Conservation (phyloP, 2,797 vertebrate species). For the Meda fulgida region DNA sequence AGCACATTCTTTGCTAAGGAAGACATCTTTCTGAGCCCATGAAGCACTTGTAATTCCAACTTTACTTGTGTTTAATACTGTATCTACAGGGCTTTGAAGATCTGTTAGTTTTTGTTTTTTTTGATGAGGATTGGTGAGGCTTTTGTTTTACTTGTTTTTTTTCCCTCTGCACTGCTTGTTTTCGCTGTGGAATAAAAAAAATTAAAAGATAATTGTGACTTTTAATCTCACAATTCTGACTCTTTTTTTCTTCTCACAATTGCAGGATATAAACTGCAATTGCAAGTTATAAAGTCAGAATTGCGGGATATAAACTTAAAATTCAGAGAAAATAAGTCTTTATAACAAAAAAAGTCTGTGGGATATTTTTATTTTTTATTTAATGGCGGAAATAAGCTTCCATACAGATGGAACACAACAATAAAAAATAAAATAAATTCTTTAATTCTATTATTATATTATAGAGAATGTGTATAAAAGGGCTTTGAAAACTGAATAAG, state of each 20-base stretch:
- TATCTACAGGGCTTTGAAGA: slow-evolving; percentile 61
- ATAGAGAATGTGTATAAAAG: not conserved
- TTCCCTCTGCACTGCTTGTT: slow-evolving; percentile 40
- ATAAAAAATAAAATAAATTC: not conserved
- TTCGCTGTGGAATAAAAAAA: too few species aligned
- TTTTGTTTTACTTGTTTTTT: not conserved
- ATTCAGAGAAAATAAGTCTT: too few species aligned
- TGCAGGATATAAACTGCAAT: too few species aligned
- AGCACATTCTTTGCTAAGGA: slow-evolving; percentile 64
- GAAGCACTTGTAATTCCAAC: slow-evolving; percentile 58
- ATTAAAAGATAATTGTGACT: too few species aligned
- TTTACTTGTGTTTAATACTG: slow-evolving; percentile 61
- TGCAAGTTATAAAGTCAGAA: too few species aligned
- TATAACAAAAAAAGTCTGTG: too few species aligned
- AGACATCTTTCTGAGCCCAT: slow-evolving; percentile 55
- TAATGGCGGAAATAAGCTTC: too few species aligned
- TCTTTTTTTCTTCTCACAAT: too few species aligned
- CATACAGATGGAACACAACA: not conserved
- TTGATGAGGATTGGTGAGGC: slow-evolving; percentile 55
- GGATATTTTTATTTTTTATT: too few species aligned
- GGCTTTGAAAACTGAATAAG: not conserved
- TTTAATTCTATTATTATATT: not conserved
- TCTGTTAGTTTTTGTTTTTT: slow-evolving; percentile 52
- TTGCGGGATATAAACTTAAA: too few species aligned
- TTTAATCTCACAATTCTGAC: too few species aligned